A percentile compares a stretch with the other conserved stretches of the same genome.
These are phyloP conservation scores for Trileptium ribeirensis DNA, from an alignment of 2,888 invertebrate species.

Conservation along the genomic window DNA sequence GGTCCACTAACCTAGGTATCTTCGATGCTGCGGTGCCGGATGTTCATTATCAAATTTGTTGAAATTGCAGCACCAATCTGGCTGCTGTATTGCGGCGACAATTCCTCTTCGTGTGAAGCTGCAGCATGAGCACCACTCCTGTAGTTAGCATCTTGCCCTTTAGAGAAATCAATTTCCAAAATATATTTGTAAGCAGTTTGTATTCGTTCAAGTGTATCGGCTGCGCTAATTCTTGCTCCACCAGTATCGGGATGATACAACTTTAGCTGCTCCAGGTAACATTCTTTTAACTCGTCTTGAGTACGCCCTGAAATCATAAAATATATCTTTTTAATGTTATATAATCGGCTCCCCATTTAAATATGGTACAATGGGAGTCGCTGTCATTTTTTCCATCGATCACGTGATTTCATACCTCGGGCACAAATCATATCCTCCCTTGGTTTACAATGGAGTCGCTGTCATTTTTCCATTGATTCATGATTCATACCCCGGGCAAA, in stretches of 20 bases:
- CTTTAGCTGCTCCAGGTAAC: conserved; percentile 68
- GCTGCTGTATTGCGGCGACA: no score
- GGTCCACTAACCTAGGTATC: conserved; percentile 15
- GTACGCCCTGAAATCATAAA: neutral
- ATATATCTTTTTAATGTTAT: no score
- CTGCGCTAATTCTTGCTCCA: conserved; percentile 61
- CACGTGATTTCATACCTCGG: no score
- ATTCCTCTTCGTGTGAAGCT: conserved; percentile 30
- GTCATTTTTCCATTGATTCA: no score
- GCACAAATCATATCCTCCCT: no score
- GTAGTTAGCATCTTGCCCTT: neutral
- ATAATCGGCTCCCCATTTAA: no score
- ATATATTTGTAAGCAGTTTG: conserved; percentile 55
- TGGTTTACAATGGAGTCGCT: no score
- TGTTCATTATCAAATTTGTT: conserved; percentile 60
- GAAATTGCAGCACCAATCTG: conserved; percentile 57
- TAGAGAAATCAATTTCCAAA: conserved; percentile 48
- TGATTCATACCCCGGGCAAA: no score
- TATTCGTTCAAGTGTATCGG: conserved; percentile 67
- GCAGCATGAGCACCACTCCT: neutral
- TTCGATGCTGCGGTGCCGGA: conserved; percentile 75
- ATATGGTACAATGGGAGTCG: no score
- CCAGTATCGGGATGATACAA: conserved; percentile 77
- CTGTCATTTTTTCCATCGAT: no score
- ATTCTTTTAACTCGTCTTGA: neutral